phyloP scores from a whole-genome alignment of 2,888 invertebrate genomes.

The Erebia ligea region DNA sequence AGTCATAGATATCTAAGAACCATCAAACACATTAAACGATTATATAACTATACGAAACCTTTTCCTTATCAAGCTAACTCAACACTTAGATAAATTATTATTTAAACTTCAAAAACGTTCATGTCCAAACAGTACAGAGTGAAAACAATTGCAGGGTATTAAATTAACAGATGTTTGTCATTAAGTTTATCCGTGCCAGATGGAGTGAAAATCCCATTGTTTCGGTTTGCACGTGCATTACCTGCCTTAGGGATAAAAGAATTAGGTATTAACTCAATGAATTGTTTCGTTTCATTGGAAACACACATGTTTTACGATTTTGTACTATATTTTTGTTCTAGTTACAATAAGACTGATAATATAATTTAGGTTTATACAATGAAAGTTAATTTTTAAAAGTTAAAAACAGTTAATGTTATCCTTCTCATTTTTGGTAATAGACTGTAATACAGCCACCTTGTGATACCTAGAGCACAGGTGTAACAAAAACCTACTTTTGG shows the following conservation, averaged over 20 bases:
- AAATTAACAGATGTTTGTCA: conserved; percentile 34
- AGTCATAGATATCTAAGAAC: too few relatives aligned
- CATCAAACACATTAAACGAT: too few relatives aligned
- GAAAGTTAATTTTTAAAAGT: too few relatives aligned
- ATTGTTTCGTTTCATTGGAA: conserved; percentile 29
- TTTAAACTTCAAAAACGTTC: background rate
- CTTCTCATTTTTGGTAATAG: too few relatives aligned
- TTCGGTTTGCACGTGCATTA: conserved; percentile 31
- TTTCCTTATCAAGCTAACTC: too few relatives aligned
- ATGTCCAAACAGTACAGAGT: background rate
- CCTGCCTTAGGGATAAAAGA: conserved; percentile 34
- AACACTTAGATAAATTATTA: conserved; percentile 1
- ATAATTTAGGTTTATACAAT: background rate
- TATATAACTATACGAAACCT: background rate
- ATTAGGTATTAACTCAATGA: background rate
- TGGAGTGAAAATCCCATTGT: conserved; percentile 33
- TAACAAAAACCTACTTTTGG: too few relatives aligned
- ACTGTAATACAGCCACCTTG: too few relatives aligned
- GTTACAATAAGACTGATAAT: background rate
- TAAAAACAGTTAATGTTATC: too few relatives aligned
- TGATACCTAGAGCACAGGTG: too few relatives aligned
- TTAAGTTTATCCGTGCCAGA: conserved; percentile 34
- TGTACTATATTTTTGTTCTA: conserved; percentile 4
- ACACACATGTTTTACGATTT: conserved; percentile 38
- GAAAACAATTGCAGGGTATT: conserved; percentile 8